Base-by-base conservation (phyloP, 2,888 invertebrate genomes). In the Pristionchus arcanus region DNA sequence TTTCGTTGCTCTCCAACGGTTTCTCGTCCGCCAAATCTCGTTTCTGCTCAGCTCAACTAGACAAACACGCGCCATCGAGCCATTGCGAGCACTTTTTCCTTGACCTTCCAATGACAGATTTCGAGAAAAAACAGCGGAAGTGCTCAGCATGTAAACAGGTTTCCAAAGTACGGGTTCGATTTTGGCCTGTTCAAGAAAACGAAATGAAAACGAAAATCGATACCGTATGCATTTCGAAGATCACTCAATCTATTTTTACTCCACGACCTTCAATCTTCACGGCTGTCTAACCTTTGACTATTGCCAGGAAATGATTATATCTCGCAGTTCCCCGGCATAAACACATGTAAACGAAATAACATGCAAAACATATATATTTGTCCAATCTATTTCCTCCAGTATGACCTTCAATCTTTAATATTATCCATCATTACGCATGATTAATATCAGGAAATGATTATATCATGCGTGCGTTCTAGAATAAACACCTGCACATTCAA, bases 21-120 rank as follows among this genome's bases (percentile, higher is more conserved):
- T 81, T 81, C 81, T 81, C 81, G 81, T 81, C 81, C 81, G 81
- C 53, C 81, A 81, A 49, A 49, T 81, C 81, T 19, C 81, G 81
- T 81, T 81, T 37, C 68, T 77, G 74, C 74, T n/a, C 49, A n/a
- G 25, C 49, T 49, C 49, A 49, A 34, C 49, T 81, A 81, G 81
- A 81, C 81, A 81, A 81, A 81, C 49, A 53, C 49, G 49, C 74
- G 74, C 74, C 74, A 37, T 37, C 68, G 21, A 49, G 42, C 3
- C 42, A 13, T 13, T 31, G n/a, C 68, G 68, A 11, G 21, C 63
- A 28, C 74, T 77, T 77, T 77, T 77, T 81, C 19, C 15, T 42
- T 53, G 81, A 74, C 81, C 34, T 49, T 81, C 81, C 81, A 53
- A n/a, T 53, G 28, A 74, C 25, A 74, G 74, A 74, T 74, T 28